phyloP scores from a whole-genome alignment of 1,140 invertebrate species.

The Daktulosphaira vitifoliae region DNA sequence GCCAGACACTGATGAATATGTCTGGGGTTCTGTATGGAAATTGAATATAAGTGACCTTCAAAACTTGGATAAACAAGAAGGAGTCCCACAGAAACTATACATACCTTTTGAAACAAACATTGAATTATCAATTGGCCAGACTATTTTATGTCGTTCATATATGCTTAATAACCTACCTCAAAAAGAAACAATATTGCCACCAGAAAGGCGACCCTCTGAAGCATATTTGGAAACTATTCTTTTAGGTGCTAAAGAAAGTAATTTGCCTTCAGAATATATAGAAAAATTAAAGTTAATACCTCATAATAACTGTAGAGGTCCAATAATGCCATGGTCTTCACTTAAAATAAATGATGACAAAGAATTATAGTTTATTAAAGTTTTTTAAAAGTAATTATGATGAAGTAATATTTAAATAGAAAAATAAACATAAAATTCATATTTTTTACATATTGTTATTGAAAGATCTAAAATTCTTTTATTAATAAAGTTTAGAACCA shows the following conservation, averaged over 20 bases:
- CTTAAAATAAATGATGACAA: no score
- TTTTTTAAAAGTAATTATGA: no score
- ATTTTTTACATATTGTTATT: no score
- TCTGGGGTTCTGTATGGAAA: constrained; percentile 76
- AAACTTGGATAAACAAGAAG: constrained; percentile 67
- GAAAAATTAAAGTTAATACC: constrained; percentile 52
- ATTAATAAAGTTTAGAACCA: no score
- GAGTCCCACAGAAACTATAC: constrained; percentile 59
- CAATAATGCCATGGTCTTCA: constrained; percentile 11
- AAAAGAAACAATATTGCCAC: constrained; percentile 44
- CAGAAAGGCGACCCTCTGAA: constrained; percentile 56
- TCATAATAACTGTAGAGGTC: constrained; percentile 50
- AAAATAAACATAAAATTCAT: no score
- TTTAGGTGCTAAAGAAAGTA: constrained; percentile 58
- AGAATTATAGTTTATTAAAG: no score
- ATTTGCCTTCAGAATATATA: constrained; percentile 59
- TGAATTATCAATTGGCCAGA: constrained; percentile 46
- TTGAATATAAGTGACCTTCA: constrained; percentile 53
- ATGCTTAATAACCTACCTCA: constrained; percentile 49
- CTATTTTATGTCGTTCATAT: constrained; percentile 56
- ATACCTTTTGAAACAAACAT: constrained; percentile 54
- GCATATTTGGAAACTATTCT: constrained; percentile 56
- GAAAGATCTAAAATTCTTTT: no score
- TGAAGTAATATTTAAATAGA: no score
- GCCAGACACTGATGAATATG: constrained; percentile 47